Percentiles rank a stretch among this genome's conserved stretches.
Evolutionary conservation across 2,113 vertebrate genomes (phyloP).

Genomic region (Deroptyus accipitrinus): DNA sequence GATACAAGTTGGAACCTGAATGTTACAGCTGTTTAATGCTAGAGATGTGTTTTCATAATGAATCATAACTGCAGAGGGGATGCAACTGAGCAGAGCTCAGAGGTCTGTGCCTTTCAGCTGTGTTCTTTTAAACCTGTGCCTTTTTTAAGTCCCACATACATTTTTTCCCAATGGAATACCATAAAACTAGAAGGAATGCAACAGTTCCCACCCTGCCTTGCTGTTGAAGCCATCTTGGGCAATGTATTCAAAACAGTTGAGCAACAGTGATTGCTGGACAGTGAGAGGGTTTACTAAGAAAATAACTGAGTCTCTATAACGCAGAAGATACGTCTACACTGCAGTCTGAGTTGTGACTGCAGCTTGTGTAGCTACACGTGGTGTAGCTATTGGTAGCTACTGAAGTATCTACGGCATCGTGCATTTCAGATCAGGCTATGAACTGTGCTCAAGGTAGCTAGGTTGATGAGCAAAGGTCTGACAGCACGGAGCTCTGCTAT

Average conservation of each 20-base stretch:
- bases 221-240: neutral
- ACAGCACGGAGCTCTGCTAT: neutral
- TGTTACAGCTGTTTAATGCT: neutral
- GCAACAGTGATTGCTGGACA: neutral
- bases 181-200: neutral
- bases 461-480: neutral
- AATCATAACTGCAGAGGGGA: neutral
- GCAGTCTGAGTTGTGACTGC: neutral
- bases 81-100: neutral
- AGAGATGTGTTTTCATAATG: neutral
- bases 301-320: neutral
- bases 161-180: neutral
- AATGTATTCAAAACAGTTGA: neutral
- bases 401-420: neutral
- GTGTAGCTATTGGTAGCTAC: neutral
- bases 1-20: neutral
- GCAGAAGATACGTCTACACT: neutral
- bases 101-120: neutral
- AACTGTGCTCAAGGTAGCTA: neutral
- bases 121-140: conserved; percentile 3
- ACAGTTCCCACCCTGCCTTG: neutral
- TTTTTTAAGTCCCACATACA: neutral
- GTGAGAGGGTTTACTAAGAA: neutral
- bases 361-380: neutral
- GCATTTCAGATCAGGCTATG: neutral